These are phyloP conservation scores for Synergus laeviventris DNA, from an alignment of 2,888 invertebrate genomes.

Conservation along the genomic window DNA sequence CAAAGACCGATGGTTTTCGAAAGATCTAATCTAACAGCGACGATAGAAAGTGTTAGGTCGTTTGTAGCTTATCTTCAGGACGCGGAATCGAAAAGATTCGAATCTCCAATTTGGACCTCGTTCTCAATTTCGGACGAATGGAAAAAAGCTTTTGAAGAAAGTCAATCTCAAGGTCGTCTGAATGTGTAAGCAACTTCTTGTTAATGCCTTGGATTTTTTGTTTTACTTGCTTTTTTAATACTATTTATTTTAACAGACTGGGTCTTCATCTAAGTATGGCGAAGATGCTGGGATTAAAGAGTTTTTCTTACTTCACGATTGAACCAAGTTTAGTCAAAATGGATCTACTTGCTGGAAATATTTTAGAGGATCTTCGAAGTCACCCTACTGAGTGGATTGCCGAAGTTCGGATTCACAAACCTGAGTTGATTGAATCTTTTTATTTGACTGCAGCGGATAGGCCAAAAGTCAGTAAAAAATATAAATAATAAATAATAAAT, in stretches of 20 bases:
- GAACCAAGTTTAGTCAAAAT: slow-evolving; percentile 64
- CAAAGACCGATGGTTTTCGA: slow-evolving; percentile 58
- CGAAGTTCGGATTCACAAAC: slow-evolving; percentile 60
- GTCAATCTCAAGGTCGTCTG: slow-evolving; percentile 47
- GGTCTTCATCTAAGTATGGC: slow-evolving; percentile 67
- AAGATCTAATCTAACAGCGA: slow-evolving; percentile 65
- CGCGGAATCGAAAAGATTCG: slow-evolving; percentile 45
- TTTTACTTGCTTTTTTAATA: not conserved
- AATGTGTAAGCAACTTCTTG: slow-evolving; percentile 48
- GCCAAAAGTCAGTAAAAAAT: slow-evolving; percentile 60
- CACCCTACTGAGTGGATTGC: slow-evolving; percentile 64
- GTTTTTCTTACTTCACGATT: slow-evolving; percentile 62
- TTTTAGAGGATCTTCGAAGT: slow-evolving; percentile 58
- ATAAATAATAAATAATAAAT: too few species aligned
- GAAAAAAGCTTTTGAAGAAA: slow-evolving; percentile 52
- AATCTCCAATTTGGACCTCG: slow-evolving; percentile 58
- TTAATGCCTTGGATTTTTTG: slow-evolving; percentile 5
- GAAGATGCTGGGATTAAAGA: slow-evolving; percentile 59
- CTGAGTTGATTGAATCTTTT: slow-evolving; percentile 66
- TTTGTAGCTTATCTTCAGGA: slow-evolving; percentile 61
- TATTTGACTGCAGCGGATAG: slow-evolving; percentile 66
- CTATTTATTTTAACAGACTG: slow-evolving; percentile 54
- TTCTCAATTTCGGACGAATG: slow-evolving; percentile 57
- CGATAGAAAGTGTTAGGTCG: slow-evolving; percentile 57
- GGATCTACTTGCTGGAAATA: slow-evolving; percentile 61